Evolutionary conservation across 2,888 invertebrate species (phyloP), one percentile per base, ranked within the genome.

Genomic region (Yponomeuta plumbellus): DNA sequence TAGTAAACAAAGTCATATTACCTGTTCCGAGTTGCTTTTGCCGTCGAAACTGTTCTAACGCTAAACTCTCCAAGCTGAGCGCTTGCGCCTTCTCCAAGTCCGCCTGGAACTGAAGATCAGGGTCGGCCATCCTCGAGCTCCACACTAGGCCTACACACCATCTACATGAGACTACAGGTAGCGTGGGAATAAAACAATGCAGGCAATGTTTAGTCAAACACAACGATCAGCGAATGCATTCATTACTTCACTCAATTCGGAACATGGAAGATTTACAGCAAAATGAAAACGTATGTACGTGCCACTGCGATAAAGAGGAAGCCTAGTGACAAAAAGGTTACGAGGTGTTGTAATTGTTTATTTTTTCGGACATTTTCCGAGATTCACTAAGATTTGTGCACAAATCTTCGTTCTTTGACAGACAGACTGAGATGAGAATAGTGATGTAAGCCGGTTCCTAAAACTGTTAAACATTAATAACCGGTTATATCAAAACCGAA

Each of bases 31-130:
- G 63, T 26, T 63, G 90, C 83, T 94, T 95, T 83, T 94, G 94
- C 70, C 95, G 93, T 73, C 94, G 92, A 83, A 95, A 97, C 80
- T 96, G 95, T 78, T 97, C 97, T 72, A 97, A 88, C 58, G 96
- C 97, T 72, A 96, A 92, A 77, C 96, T 96, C 89, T 97, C 97
- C 78, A 97, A 90, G 86, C 97, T 97, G 64, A 97, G 89, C 66
- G 97, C 97, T 80, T 96, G 96, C 1, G 97, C 97, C 83, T 95
- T 94, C 85, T 97, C 97, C 81, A 97, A 88, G 80, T 97, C 97
- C 70, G 96, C 96, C 92, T 96, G 93, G 80, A 95, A 97, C 85
- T 96, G 95, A 76, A 94, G 94, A 77, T 97, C 97, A 88, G 94
- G 95, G 80, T 96, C 96, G 66, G 92, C 91, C 92, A 92, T 92